phyloP scores from a whole-genome alignment of 37 sponge, comb jelly and placozoan genomes.

The Crambe crambe region DNA sequence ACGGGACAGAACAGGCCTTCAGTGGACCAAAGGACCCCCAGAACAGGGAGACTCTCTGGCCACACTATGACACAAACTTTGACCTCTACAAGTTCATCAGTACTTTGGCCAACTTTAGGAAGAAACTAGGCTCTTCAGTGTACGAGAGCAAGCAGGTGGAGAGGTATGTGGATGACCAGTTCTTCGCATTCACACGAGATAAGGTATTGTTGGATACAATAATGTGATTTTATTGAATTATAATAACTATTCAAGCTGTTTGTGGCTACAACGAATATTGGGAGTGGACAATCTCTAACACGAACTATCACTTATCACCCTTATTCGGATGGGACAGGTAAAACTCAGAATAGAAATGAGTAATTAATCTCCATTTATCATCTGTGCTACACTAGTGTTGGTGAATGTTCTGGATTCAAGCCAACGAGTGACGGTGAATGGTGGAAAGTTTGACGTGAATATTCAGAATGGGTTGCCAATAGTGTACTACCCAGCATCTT shows the following conservation, averaged over 20 bases:
- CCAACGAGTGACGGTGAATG: constrained; percentile 65
- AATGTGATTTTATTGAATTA: background rate
- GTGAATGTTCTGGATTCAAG: constrained; percentile 58
- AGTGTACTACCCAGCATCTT: constrained; percentile 57
- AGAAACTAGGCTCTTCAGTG: constrained; percentile 24
- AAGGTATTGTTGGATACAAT: constrained; percentile 18
- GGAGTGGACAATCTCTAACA: constrained; percentile 47
- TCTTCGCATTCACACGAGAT: constrained; percentile 79
- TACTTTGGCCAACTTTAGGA: constrained; percentile 47
- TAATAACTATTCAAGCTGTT: constrained; percentile 34
- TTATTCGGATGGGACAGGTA: constrained; percentile 68
- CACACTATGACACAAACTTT: constrained; percentile 56
- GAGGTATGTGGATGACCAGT: constrained; percentile 79
- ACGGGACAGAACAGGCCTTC: constrained; percentile 83
- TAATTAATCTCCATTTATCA: background rate
- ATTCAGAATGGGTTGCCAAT: constrained; percentile 72
- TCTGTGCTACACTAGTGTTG: constrained; percentile 27
- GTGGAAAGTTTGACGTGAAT: constrained; percentile 48
- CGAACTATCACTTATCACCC: constrained; percentile 80
- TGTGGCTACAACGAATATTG: constrained; percentile 76
- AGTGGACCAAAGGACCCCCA: constrained; percentile 60
- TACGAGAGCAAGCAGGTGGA: constrained; percentile 51
- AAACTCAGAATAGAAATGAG: background rate
- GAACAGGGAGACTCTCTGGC: constrained; percentile 71
- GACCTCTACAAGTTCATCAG: constrained; percentile 58